Evolutionary conservation across 2,797 vertebrate species (phyloP).

Genomic region (Varecia variegata): DNA sequence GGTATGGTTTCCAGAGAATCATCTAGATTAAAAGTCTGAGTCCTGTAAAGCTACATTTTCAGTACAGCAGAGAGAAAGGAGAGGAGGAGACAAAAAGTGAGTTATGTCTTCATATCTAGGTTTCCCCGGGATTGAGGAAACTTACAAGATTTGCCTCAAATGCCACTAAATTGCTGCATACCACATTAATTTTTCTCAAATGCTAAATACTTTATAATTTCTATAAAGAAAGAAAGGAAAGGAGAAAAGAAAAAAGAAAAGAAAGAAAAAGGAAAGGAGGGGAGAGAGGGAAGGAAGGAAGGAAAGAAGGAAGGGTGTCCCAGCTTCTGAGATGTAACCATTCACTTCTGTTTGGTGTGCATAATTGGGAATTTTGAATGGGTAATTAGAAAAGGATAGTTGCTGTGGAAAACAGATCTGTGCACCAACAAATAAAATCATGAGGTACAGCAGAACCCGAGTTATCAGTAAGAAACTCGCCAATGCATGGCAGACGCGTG

Average conservation of each 20-base stretch:
- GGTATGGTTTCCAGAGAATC: neutral
- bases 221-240: neutral
- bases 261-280: neutral
- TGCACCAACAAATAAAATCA: neutral
- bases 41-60: neutral
- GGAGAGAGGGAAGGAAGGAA: fast-evolving
- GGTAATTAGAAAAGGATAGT: neutral
- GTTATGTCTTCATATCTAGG: neutral
- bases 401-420: neutral
- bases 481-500: neutral
- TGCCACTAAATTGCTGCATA: neutral
- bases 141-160: neutral
- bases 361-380: neutral
- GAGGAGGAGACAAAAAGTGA: neutral
- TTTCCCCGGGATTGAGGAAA: neutral
- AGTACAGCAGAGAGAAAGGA: neutral
- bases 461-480: neutral
- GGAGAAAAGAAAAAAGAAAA: fast-evolving
- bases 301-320: fast-evolving
- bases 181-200: neutral
- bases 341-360: neutral
- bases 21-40: neutral
- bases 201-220: neutral
- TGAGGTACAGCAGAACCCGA: neutral
- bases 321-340: neutral